Evolutionary conservation across 2,797 vertebrate genomes (phyloP).

Genomic region (Tenualosa thibaudeaui): DNA sequence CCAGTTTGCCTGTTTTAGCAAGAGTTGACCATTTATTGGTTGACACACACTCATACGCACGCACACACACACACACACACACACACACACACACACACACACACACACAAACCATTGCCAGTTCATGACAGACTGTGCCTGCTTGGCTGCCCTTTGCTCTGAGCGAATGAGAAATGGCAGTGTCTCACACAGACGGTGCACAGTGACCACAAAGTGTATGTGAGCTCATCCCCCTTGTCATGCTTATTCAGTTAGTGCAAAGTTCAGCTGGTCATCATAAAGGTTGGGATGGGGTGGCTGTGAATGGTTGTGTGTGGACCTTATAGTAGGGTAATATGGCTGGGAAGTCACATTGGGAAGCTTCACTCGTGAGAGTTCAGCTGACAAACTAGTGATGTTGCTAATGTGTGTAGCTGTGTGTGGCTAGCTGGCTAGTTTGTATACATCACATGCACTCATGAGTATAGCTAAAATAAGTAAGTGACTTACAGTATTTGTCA

Average conservation of each 20-base stretch:
- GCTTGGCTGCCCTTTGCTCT: neutral
- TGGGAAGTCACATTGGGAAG: too few relatives aligned
- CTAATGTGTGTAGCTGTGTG: too few relatives aligned
- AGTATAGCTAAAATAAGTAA: too few relatives aligned
- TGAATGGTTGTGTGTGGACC: neutral
- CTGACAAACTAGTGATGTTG: too few relatives aligned
- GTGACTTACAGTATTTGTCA: too few relatives aligned
- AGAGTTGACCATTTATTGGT: neutral
- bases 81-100: neutral
- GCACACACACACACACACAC: slow-evolving; percentile 4
- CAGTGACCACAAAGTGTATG: neutral
- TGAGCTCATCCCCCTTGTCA: neutral
- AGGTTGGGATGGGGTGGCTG: neutral
- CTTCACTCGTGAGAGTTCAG: too few relatives aligned
- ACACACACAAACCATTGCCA: neutral
- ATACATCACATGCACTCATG: too few relatives aligned
- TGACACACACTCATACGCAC: neutral
- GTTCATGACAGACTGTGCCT: neutral
- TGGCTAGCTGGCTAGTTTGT: too few relatives aligned
- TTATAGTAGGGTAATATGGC: too few relatives aligned
- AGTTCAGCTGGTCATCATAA: slow-evolving; percentile 5
- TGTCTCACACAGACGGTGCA: neutral
- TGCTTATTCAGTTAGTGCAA: neutral
- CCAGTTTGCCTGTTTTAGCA: neutral
- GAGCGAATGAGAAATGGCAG: neutral